A percentile compares a stretch with the other conserved stretches of the same genome.
Evolutionary conservation across 2,797 vertebrate species (phyloP).

Genomic region (Galago senegalensis): DNA sequence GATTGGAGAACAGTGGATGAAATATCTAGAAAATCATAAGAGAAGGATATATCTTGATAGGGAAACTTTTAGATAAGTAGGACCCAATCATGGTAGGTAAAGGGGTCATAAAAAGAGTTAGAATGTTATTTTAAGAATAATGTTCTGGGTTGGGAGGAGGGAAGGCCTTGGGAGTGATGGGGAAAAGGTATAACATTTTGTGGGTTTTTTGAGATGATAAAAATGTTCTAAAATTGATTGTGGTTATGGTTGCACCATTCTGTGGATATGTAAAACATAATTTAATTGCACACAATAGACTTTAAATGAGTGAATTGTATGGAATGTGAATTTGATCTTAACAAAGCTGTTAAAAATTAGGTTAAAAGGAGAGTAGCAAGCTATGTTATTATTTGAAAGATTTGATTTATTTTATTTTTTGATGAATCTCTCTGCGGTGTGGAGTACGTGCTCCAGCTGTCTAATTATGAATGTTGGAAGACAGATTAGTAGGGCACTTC

Average conservation of each 20-base stretch:
- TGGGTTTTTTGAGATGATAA: neutral
- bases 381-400: neutral
- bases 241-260: neutral
- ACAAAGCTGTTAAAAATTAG: neutral
- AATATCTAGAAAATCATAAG: neutral
- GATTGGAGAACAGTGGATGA: neutral
- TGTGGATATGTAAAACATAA: neutral
- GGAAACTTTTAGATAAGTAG: neutral
- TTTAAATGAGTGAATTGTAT: neutral
- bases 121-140: neutral
- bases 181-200: neutral
- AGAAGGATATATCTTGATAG: neutral
- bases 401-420: neutral
- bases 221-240: neutral
- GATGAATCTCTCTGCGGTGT: neutral
- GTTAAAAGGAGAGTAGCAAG: neutral
- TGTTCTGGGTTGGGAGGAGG: neutral
- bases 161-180: neutral
- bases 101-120: neutral
- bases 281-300: neutral
- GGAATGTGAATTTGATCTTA: neutral
- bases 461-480: neutral
- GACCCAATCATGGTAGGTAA: neutral
- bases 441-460: neutral
- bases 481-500: neutral